A percentile compares a stretch with the other conserved stretches of the same genome.
These are phyloP conservation scores for Ammodytes dubius DNA, from an alignment of 2,113 vertebrate genomes.

Conservation along the genomic window DNA sequence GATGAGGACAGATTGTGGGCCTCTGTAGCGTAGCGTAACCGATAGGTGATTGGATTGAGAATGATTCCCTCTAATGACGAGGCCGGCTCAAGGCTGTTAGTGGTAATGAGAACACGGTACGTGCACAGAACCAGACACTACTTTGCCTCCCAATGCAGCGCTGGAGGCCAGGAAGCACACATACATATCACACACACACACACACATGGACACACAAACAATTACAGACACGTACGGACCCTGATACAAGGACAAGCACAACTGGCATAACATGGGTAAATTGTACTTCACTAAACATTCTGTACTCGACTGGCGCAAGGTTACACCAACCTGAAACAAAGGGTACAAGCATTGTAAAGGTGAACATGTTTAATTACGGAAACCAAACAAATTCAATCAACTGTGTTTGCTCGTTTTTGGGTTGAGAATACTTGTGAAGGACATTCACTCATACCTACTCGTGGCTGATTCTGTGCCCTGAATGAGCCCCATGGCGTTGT, in stretches of 20 bases:
- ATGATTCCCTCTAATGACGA: constrained; percentile 83
- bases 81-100: constrained; percentile 81
- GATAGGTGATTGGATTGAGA: constrained; percentile 80
- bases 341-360: neutral
- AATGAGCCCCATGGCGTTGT: constrained; percentile 65
- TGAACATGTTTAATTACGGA: neutral
- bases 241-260: constrained; percentile 55
- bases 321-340: constrained; percentile 9
- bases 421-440: constrained; percentile 52
- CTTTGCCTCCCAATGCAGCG: constrained; percentile 62
- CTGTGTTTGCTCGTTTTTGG: constrained; percentile 13
- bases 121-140: constrained; percentile 58
- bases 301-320: neutral
- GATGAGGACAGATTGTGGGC: constrained; percentile 75
- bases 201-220: constrained; percentile 1
- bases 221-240: constrained; percentile 17
- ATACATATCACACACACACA: constrained; percentile 21
- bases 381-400: neutral
- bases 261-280: neutral
- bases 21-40: constrained; percentile 73
- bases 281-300: constrained; percentile 25
- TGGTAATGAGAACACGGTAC: constrained; percentile 82
- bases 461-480: constrained; percentile 49
- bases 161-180: constrained; percentile 43
- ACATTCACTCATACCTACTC: constrained; percentile 44